Conservation (phyloP, 1,140 invertebrate genomes). For the Mactra quadrangularis region DNA sequence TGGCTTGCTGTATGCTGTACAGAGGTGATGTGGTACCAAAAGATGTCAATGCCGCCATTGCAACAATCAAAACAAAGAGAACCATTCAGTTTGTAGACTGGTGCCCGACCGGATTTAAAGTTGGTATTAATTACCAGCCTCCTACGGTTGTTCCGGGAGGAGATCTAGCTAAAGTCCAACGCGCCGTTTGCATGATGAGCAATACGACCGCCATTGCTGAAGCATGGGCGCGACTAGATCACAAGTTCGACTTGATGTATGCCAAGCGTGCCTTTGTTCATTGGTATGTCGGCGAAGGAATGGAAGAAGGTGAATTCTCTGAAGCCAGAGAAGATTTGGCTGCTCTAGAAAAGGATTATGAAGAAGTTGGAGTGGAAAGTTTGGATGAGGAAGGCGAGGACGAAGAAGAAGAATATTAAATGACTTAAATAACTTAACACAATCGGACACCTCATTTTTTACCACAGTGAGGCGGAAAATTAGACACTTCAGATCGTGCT, state of each 20-base stretch:
- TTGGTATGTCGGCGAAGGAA: constrained; percentile 84
- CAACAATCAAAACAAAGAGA: too few relatives aligned
- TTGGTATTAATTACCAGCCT: too few relatives aligned
- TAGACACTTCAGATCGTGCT: not conserved
- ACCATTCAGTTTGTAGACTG: too few relatives aligned
- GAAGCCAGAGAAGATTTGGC: constrained; percentile 95
- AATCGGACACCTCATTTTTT: not conserved
- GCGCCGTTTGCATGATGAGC: not conserved
- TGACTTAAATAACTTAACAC: not conserved
- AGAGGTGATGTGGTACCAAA: constrained; percentile 83
- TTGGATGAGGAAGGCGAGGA: not conserved
- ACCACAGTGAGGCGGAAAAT: not conserved
- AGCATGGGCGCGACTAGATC: constrained; percentile 86
- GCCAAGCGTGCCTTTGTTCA: constrained; percentile 84
- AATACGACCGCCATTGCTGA: constrained; percentile 89
- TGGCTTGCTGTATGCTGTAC: too few relatives aligned
- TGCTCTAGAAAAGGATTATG: constrained; percentile 72
- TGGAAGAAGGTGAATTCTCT: constrained; percentile 86
- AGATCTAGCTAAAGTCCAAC: constrained; percentile 82
- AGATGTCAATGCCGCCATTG: constrained; percentile 86
- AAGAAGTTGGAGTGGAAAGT: constrained; percentile 57
- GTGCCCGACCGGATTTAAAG: too few relatives aligned
- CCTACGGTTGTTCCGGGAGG: constrained; percentile 93
- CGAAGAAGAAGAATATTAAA: constrained; percentile 22
- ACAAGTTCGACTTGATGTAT: constrained; percentile 88